Evolutionary conservation across 2,113 vertebrate genomes (phyloP).

Genomic region (Podilymbus podiceps): DNA sequence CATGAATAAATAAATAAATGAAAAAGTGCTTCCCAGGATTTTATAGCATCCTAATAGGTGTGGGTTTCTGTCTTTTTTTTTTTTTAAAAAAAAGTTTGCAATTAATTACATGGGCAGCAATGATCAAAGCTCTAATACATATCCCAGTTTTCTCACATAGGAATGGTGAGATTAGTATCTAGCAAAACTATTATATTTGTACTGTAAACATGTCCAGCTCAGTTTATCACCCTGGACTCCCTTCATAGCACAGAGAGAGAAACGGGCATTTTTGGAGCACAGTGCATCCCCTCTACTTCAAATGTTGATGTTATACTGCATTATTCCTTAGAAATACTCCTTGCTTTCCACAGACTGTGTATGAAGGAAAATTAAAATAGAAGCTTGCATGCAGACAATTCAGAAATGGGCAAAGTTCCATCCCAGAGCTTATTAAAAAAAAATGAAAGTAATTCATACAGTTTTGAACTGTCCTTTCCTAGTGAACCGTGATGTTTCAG

Average conservation of each 20-base stretch:
- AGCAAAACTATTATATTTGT: neutral
- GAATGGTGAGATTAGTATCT: neutral
- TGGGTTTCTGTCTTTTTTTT: neutral
- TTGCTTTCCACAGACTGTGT: neutral
- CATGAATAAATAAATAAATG: neutral
- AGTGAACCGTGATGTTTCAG: neutral
- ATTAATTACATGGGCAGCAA: neutral
- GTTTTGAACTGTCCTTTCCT: neutral
- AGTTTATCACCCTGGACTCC: neutral
- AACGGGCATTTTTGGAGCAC: neutral
- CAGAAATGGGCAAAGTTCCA: neutral
- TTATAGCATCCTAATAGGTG: neutral
- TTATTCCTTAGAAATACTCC: neutral
- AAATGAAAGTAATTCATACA: neutral
- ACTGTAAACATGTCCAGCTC: neutral
- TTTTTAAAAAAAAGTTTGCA: neutral
- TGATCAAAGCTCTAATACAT: neutral
- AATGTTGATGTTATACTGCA: neutral
- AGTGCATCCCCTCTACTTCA: neutral
- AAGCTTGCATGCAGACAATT: neutral
- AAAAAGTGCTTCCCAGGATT: neutral
- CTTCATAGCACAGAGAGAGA: neutral
- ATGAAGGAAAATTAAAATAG: neutral
- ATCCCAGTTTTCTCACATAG: neutral
- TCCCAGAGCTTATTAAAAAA: accelerated